Percentiles rank a stretch among this genome's conserved stretches.
Conservation (phyloP, 2,888 invertebrate species). For the Drosophila infuscata region DNA sequence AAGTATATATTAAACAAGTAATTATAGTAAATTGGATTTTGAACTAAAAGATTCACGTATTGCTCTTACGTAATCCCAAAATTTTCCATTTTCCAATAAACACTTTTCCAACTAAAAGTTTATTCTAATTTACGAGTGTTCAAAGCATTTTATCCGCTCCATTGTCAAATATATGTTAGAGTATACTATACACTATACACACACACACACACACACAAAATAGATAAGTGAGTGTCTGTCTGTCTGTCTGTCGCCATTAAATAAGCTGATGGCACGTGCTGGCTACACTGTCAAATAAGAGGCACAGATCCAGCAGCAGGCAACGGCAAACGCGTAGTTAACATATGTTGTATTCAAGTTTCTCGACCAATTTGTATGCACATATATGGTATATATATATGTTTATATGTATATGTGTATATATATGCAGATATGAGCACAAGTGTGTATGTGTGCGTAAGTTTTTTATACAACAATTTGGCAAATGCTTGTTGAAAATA, state of each 20-base stretch:
- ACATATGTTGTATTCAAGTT: constrained; percentile 71
- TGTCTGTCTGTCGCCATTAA: constrained; percentile 40
- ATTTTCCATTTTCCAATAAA: not conserved
- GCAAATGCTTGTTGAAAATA: constrained; percentile 69
- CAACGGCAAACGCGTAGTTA: constrained; percentile 64
- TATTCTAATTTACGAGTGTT: not conserved
- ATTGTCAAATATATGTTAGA: not conserved
- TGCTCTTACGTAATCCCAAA: not conserved
- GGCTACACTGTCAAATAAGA: constrained; percentile 28
- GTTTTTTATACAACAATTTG: constrained; percentile 71
- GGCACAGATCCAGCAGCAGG: constrained; percentile 37
- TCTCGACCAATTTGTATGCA: constrained; percentile 52
- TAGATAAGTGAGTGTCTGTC: constrained; percentile 2
- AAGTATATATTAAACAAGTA: not conserved
- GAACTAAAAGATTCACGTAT: not conserved
- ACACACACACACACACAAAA: not conserved
- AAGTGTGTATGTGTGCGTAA: constrained; percentile 24
- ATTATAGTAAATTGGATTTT: not conserved
- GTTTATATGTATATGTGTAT: constrained; percentile 11
- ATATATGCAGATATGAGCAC: not conserved
- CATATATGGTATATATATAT: constrained; percentile 5
- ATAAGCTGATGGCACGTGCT: constrained; percentile 59
- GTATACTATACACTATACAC: no score
- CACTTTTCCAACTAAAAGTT: not conserved
- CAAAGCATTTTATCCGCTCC: not conserved